These are phyloP conservation scores for Scelioninae gen. 1 DNA, from an alignment of 2,888 invertebrate species.

Conservation along the genomic window DNA sequence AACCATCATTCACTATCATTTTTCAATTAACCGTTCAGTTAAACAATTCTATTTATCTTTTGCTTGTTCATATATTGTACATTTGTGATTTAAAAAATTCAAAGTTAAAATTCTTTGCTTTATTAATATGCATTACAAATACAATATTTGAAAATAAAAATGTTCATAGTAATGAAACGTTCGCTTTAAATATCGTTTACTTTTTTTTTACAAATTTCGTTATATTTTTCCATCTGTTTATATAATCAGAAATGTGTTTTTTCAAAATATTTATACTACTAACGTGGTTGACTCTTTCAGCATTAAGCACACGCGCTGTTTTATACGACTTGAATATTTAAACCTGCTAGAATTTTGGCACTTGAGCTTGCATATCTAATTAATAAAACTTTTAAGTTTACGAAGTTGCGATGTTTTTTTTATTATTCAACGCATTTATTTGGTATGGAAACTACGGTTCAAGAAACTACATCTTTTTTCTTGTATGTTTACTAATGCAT, in stretches of 20 bases:
- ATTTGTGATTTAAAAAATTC: constrained; percentile 35
- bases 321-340: constrained; percentile 64
- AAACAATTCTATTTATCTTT: constrained; percentile 52
- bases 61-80: constrained; percentile 53
- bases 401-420: constrained; percentile 50
- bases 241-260: constrained; percentile 39
- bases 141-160: constrained; percentile 37
- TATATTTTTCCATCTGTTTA: constrained; percentile 31
- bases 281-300: constrained; percentile 70
- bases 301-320: constrained; percentile 68
- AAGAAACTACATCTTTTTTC: constrained; percentile 21
- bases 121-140: constrained; percentile 50
- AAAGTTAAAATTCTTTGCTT: constrained; percentile 33
- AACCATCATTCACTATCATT: constrained; percentile 37
- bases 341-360: constrained; percentile 79
- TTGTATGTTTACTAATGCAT: constrained; percentile 37
- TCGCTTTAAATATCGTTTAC: neutral
- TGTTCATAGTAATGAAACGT: constrained; percentile 34
- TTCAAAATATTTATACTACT: constrained; percentile 54
- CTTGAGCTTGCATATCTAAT: constrained; percentile 78
- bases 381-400: constrained; percentile 62
- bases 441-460: constrained; percentile 48
- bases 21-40: constrained; percentile 44
- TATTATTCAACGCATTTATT: constrained; percentile 54
- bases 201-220: constrained; percentile 41